Evolutionary conservation across 2,797 vertebrate species (phyloP), one percentile per base, ranked within the genome.

Genomic region (Tokudaia tokunoshimensis): DNA sequence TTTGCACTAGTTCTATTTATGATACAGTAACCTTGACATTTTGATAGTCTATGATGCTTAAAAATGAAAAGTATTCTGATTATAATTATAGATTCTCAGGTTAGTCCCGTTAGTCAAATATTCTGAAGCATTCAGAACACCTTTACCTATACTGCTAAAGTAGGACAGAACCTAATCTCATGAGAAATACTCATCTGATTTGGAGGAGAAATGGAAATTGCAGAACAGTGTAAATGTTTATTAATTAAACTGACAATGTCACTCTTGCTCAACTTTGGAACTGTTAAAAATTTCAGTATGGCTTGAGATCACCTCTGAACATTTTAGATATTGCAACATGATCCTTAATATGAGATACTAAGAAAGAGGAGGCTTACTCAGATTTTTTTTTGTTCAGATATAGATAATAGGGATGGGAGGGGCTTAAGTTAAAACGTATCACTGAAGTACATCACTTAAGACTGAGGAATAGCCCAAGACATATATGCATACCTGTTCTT

Each of bases 1-100:
- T 86, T 41, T 82, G 19, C 12, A 17, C 26, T 20, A 19, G 0
- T 17, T 78, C 7, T 8, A 86, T 7, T 78, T 3, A 63, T 14
- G 6, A 50, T n/a, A 74, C 0, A 10, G n/a, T 26, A 26, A 24
- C 1, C 5, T 86, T 31, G 0, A 50, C 41, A 17, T 55, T 19
- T 79, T 67, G 29, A 59, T 41, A 52, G 52, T 44, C 37, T 0
- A 57, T 2, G 82, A 76, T 3, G 26, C 29, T n/a, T 84, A 17
- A 57, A 47, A 10, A 26, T 24, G 22, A 63, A 65, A 72, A 70
- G 3, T 67, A 37, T 65, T 3, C 12, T 26, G 13, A 19, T 44
- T 57, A n/a, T 76, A 55, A 41, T 34, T 85, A 44, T 10, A 74
- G 13, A 61, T 89, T 78, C 75, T 92, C 50, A 63, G 31, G 19